Conservation (phyloP, 2,888 invertebrate genomes). For the Lagria hirta region DNA sequence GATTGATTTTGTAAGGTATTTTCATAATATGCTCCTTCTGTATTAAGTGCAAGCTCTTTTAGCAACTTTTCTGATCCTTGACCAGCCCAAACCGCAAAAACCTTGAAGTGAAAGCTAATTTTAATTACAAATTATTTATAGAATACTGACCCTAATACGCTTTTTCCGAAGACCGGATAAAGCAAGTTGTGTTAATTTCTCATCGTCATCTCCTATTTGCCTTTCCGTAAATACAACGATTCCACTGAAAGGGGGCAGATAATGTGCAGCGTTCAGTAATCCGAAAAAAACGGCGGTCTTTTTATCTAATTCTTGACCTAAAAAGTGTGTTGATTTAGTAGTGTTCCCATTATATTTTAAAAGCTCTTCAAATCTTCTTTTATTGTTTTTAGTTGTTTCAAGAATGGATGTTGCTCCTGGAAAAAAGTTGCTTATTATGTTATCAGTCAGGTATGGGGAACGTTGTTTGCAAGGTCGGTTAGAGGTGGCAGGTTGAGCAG, state of each 20-base stretch:
- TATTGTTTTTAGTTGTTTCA: constrained; percentile 34
- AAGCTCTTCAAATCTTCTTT: constrained; percentile 26
- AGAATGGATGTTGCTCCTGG: constrained; percentile 39
- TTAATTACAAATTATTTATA: background rate
- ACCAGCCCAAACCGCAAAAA: constrained; percentile 55
- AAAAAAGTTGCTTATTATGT: constrained; percentile 21
- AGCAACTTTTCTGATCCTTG: constrained; percentile 53
- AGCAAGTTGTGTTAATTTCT: constrained; percentile 11
- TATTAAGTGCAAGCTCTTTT: constrained; percentile 53
- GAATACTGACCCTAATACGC: constrained; percentile 9
- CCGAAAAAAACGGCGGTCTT: constrained; percentile 63
- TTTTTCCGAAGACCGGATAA: constrained; percentile 3
- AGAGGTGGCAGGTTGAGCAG: too few relatives aligned
- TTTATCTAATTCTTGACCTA: constrained; percentile 36
- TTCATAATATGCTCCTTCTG: constrained; percentile 55
- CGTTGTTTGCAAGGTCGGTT: too few relatives aligned
- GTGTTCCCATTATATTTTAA: constrained; percentile 21
- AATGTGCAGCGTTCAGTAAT: constrained; percentile 60
- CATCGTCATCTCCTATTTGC: constrained; percentile 45
- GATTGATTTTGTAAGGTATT: constrained; percentile 31
- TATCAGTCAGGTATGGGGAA: too few relatives aligned
- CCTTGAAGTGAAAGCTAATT: constrained; percentile 41
- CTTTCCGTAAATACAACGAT: constrained; percentile 63
- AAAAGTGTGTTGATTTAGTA: constrained; percentile 19
- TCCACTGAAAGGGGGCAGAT: constrained; percentile 65